phyloP scores from a whole-genome alignment of 2,888 invertebrate species.

The Ornithoptera alexandrae region DNA sequence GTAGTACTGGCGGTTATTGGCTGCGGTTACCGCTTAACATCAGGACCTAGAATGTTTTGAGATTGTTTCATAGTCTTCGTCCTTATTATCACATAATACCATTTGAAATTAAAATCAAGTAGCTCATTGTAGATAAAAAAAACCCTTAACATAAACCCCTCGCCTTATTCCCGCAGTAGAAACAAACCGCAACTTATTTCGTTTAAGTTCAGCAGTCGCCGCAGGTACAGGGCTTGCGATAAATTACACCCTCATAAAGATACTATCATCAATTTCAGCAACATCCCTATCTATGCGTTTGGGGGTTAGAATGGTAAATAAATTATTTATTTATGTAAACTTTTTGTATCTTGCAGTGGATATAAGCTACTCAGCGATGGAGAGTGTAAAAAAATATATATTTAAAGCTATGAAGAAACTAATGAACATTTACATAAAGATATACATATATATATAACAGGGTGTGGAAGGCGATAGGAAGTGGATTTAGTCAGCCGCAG shows the following conservation, averaged over 20 bases:
- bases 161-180: neutral
- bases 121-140: too few relatives aligned
- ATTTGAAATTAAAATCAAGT: too few relatives aligned
- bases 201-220: neutral
- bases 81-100: too few relatives aligned
- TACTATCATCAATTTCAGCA: neutral
- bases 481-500: neutral
- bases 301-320: neutral
- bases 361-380: neutral
- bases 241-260: slow-evolving; percentile 1
- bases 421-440: neutral
- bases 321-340: neutral
- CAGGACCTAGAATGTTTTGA: too few relatives aligned
- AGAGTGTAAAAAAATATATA: neutral
- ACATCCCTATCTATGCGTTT: neutral
- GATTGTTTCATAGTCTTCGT: too few relatives aligned
- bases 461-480: neutral
- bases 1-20: too few relatives aligned
- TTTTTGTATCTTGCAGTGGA: neutral
- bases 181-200: neutral
- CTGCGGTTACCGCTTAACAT: too few relatives aligned
- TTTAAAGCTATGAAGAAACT: neutral
- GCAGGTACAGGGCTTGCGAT: too few relatives aligned
- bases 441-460: neutral
- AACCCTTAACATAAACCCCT: too few relatives aligned